phyloP scores from a whole-genome alignment of 2,113 vertebrate genomes.

The Gambusia holbrooki region DNA sequence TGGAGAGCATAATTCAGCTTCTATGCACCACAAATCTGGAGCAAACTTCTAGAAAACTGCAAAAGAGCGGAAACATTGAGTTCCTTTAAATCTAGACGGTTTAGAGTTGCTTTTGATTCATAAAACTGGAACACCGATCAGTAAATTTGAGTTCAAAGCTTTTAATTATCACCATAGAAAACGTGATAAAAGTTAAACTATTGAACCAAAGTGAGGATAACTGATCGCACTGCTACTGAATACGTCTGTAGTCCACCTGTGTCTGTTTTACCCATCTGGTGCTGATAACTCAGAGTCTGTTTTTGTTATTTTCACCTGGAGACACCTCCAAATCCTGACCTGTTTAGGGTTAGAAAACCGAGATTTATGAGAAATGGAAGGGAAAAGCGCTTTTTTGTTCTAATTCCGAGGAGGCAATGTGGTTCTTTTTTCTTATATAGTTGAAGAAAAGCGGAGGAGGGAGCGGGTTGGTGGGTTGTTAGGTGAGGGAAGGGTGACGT shows the following conservation, averaged over 20 bases:
- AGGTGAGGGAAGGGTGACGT: constrained; percentile 60
- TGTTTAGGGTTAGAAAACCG: not conserved
- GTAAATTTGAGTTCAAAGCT: not conserved
- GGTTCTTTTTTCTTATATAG: constrained; percentile 43
- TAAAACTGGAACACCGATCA: too few species aligned
- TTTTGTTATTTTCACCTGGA: not conserved
- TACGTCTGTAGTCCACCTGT: not conserved
- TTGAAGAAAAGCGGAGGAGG: constrained; percentile 27
- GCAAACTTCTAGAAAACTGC: too few species aligned
- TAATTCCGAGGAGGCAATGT: constrained; percentile 34
- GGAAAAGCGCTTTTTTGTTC: not conserved
- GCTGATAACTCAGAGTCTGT: not conserved
- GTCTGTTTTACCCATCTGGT: not conserved
- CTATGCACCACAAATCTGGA: too few species aligned
- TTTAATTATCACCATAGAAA: not conserved
- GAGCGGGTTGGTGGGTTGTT: not conserved
- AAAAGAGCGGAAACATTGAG: too few species aligned
- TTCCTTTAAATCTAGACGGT: too few species aligned
- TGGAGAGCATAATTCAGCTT: too few species aligned
- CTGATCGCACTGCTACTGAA: not conserved
- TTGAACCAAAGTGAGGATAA: not conserved
- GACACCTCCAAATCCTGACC: not conserved
- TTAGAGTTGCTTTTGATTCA: too few species aligned
- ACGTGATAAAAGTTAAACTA: not conserved
- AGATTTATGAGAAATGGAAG: not conserved